Conservation (phyloP, 2,797 vertebrate genomes). For the Acanthornis magna region DNA sequence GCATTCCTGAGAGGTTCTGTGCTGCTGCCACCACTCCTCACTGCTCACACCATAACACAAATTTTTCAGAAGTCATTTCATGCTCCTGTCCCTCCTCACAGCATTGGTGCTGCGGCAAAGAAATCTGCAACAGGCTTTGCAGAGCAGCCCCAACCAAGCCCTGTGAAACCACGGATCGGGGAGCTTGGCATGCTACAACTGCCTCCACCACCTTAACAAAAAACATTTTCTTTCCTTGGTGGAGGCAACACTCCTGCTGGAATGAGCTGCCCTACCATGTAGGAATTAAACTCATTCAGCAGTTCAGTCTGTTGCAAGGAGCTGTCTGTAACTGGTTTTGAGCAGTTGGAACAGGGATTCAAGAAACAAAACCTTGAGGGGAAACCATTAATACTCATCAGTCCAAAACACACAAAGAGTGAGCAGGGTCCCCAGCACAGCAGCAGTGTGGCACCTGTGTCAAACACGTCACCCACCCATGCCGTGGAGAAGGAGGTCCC, state of each 20-base stretch:
- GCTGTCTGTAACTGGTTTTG: background rate
- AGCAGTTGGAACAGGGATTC: background rate
- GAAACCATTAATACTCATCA: background rate
- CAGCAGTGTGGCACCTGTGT: fast-evolving
- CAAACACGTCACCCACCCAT: fast-evolving
- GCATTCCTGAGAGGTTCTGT: background rate
- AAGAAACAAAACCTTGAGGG: background rate
- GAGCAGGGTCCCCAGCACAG: fast-evolving
- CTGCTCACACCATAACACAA: background rate
- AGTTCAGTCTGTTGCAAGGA: background rate
- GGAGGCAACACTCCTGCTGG: background rate
- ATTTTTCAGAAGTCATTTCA: background rate
- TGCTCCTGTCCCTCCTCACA: background rate
- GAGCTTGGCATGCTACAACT: background rate
- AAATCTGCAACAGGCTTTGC: background rate
- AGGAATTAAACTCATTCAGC: background rate
- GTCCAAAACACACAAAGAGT: background rate
- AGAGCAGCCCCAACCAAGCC: background rate
- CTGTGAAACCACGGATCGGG: fast-evolving
- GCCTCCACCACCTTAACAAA: background rate
- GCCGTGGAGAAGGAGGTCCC: fast-evolving
- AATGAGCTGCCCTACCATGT: background rate
- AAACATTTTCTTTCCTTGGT: background rate
- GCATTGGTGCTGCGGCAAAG: fast-evolving
- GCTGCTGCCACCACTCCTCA: background rate